Percentiles rank a stretch among this genome's conserved stretches.
These are phyloP conservation scores for Stramonita haemastoma DNA, from an alignment of 2,888 invertebrate genomes.

Conservation along the genomic window DNA sequence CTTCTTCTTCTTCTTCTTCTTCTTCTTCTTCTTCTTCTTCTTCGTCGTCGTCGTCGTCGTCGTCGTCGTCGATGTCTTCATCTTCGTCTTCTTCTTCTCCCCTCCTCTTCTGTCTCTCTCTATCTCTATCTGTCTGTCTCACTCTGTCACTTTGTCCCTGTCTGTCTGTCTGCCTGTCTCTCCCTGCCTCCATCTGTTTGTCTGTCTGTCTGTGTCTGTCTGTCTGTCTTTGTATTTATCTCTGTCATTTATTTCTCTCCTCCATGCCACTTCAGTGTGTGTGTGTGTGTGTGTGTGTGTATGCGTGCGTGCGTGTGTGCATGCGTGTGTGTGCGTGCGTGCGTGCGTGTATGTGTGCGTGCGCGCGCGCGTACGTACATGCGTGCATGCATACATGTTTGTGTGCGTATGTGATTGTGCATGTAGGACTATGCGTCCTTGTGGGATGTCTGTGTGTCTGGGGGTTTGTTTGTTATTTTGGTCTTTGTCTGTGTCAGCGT, in stretches of 20 bases:
- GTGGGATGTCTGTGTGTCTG: not conserved
- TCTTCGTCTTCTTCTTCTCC: no score
- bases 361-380: not conserved
- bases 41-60: no score
- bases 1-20: not conserved
- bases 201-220: not conserved
- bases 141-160: not conserved
- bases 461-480: no score
- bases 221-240: no score
- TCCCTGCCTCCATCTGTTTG: not conserved
- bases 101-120: no score
- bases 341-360: not conserved
- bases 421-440: not conserved
- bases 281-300: conserved; percentile 3
- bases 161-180: not conserved
- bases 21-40: no score
- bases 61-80: no score
- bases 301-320: not conserved
- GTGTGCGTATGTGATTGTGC: not conserved
- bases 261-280: not conserved
- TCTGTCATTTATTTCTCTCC: no score
- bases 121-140: no score
- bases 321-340: not conserved
- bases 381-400: no score
- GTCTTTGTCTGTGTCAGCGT: no score